Conservation (phyloP, 1,140 invertebrate genomes). For the Manduca sexta region DNA sequence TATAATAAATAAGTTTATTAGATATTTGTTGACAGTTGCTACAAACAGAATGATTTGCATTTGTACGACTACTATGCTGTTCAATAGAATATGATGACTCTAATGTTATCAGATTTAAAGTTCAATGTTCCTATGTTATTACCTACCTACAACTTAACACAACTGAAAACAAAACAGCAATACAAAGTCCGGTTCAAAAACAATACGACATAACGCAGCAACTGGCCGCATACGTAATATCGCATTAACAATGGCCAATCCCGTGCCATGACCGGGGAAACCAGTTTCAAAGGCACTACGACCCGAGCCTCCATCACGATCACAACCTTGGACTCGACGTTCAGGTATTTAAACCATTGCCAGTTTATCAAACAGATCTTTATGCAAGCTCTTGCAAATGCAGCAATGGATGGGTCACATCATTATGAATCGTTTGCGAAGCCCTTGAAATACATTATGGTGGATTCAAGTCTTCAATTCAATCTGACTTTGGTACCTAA, state of each 20-base stretch:
- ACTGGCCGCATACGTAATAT: constrained; percentile 14
- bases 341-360: constrained; percentile 5
- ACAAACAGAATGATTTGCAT: too few species aligned
- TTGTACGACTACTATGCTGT: too few species aligned
- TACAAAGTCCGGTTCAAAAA: constrained; percentile 12
- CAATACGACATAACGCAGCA: constrained; percentile 13
- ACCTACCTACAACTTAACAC: not conserved
- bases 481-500: too few species aligned
- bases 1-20: too few species aligned
- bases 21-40: too few species aligned
- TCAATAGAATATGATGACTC: too few species aligned
- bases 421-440: not conserved
- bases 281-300: constrained; percentile 21
- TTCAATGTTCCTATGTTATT: too few species aligned
- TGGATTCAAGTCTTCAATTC: too few species aligned
- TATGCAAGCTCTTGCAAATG: not conserved
- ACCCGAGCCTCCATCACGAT: constrained; percentile 6
- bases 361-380: not conserved
- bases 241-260: constrained; percentile 18
- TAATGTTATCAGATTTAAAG: too few species aligned
- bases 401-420: constrained; percentile 5
- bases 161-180: constrained; percentile 5
- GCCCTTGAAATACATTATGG: not conserved
- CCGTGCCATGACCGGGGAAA: constrained; percentile 20
- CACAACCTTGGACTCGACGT: constrained; percentile 14